phyloP scores from a whole-genome alignment of 1,140 invertebrate genomes.

The Ceratina calcarata region DNA sequence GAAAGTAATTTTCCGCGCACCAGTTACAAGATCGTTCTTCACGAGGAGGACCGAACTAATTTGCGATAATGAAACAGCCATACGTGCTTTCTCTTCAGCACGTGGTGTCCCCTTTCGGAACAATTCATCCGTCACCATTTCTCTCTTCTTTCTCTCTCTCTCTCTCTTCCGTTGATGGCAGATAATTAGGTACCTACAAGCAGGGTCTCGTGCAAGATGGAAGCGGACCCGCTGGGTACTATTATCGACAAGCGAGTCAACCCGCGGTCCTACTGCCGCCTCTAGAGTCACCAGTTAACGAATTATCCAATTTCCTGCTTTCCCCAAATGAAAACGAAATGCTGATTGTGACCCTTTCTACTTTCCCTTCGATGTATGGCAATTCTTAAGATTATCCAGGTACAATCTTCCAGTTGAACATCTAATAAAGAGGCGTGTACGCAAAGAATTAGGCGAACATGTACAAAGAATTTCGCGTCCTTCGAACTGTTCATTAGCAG shows the following conservation, averaged over 20 bases:
- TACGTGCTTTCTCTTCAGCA: conserved; percentile 38
- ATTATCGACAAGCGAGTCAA: conserved; percentile 51
- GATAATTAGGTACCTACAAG: conserved; percentile 44
- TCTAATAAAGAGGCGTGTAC: too few relatives aligned
- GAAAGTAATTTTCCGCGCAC: conserved; percentile 9
- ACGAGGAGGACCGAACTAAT: conserved; percentile 37
- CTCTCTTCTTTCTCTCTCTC: conserved; percentile 18
- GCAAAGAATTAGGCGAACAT: too few relatives aligned
- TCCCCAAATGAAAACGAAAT: neutral
- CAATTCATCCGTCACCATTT: neutral
- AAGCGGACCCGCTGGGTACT: conserved; percentile 44
- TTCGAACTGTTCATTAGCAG: too few relatives aligned
- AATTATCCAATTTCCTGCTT: conserved; percentile 59
- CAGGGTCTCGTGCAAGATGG: conserved; percentile 45
- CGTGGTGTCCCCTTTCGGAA: conserved; percentile 35
- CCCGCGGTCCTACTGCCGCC: conserved; percentile 50
- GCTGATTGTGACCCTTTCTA: conserved; percentile 14
- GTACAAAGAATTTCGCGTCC: too few relatives aligned
- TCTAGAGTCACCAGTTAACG: conserved; percentile 47
- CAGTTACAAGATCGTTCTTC: conserved; percentile 2
- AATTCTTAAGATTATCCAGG: neutral
- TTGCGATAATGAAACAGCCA: conserved; percentile 49
- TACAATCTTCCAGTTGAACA: too few relatives aligned
- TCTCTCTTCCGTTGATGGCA: conserved; percentile 24
- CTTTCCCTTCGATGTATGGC: neutral